Conservation (phyloP, 2,113 vertebrate genomes). For the Arizona elegans region DNA sequence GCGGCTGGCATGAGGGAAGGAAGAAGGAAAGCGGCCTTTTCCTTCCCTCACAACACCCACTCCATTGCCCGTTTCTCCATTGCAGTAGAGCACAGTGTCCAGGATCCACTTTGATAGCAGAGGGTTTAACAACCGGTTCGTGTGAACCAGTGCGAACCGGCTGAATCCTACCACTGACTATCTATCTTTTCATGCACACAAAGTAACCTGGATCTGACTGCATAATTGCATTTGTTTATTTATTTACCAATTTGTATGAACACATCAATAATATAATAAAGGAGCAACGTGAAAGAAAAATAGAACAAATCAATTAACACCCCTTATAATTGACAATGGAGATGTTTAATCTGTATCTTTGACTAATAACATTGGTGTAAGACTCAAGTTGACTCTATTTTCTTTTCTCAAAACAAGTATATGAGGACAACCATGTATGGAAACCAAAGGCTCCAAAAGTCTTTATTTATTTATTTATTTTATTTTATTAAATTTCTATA, state of each 20-base stretch:
- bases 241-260: background rate
- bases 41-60: accelerated
- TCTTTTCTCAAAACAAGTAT: background rate
- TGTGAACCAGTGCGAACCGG: no score
- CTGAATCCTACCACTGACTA: no score
- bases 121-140: no score
- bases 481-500: no score
- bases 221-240: background rate
- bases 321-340: background rate
- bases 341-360: background rate
- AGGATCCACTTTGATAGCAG: no score
- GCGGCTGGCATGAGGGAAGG: no score
- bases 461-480: no score
- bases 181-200: background rate
- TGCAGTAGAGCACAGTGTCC: no score
- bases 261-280: background rate
- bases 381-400: background rate
- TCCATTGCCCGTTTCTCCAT: no score
- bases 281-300: background rate
- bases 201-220: background rate
- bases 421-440: background rate
- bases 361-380: background rate
- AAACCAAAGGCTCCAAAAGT: background rate
- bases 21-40: no score
- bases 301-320: background rate